Evolutionary conservation across 2,888 invertebrate species (phyloP).

Genomic region (Gisinianus flammeolus): DNA sequence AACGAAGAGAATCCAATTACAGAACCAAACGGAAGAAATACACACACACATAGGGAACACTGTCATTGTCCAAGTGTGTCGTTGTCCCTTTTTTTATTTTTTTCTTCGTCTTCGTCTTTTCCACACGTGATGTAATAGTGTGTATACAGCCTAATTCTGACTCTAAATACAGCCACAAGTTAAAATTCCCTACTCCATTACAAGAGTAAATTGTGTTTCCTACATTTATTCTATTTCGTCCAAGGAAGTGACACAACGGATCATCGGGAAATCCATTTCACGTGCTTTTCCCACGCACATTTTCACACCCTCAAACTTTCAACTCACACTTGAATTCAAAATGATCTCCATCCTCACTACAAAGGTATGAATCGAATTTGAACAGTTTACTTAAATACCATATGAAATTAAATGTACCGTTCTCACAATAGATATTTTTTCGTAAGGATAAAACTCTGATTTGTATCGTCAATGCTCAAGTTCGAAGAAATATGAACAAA

Average conservation of each 20-base stretch:
- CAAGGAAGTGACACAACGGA: background rate
- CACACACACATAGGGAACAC: background rate
- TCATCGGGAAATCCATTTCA: background rate
- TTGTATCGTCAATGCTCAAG: too few relatives aligned
- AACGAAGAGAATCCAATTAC: background rate
- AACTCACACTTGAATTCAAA: background rate
- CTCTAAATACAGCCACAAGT: background rate
- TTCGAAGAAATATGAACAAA: too few relatives aligned
- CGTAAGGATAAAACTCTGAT: too few relatives aligned
- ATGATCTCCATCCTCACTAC: conserved; percentile 7
- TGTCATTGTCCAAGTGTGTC: background rate
- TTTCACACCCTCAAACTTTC: background rate
- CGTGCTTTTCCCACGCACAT: background rate
- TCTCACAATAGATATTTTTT: too few relatives aligned
- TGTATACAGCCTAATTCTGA: background rate
- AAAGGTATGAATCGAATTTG: conserved; percentile 11
- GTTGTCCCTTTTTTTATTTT: background rate
- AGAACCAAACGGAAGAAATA: background rate
- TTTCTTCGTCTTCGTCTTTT: background rate
- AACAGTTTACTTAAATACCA: too few relatives aligned
- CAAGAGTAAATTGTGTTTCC: conserved; percentile 6
- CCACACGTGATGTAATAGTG: background rate
- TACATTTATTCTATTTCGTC: background rate
- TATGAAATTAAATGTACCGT: too few relatives aligned
- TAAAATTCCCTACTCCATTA: conserved; percentile 6